Percentiles rank a stretch among this genome's conserved stretches.
These are phyloP conservation scores for Eospalax fontanierii DNA, from an alignment of 2,797 vertebrate genomes.

Conservation along the genomic window DNA sequence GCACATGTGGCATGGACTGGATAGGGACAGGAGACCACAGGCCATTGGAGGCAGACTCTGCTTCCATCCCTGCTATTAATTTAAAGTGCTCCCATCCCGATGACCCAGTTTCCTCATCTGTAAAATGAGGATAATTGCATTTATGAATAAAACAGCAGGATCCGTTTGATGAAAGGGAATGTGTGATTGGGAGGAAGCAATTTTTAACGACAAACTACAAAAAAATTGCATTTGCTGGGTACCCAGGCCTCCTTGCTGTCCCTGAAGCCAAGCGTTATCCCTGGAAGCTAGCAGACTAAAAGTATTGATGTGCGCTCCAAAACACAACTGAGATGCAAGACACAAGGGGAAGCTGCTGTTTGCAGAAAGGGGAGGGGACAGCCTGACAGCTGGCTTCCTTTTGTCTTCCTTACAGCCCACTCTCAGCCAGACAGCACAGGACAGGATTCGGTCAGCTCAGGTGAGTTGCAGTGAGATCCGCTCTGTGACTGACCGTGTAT, in stretches of 20 bases:
- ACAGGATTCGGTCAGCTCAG: not conserved
- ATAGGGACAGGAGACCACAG: too few relatives aligned
- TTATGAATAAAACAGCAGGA: conserved; percentile 73
- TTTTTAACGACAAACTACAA: conserved; percentile 19
- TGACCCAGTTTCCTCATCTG: conserved; percentile 76
- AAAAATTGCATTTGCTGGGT: not conserved
- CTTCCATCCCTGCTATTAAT: not conserved
- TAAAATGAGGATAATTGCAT: conserved; percentile 61
- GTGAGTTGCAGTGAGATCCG: too few relatives aligned
- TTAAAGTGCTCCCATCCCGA: not conserved
- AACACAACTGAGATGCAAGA: not conserved
- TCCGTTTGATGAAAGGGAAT: conserved; percentile 37
- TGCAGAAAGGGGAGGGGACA: not conserved
- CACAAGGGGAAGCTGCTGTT: not conserved
- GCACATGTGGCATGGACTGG: rapidly evolving
- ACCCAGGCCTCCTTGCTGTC: not conserved
- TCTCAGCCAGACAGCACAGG: not conserved
- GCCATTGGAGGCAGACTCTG: not conserved
- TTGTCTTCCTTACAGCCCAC: not conserved
- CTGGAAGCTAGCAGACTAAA: not conserved
- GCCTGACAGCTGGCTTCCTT: not conserved
- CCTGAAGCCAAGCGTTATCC: not conserved
- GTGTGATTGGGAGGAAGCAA: not conserved
- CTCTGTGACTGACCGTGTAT: too few relatives aligned
- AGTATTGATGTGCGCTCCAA: not conserved